phyloP scores from a whole-genome alignment of 2,888 invertebrate species.

The Cantharis lateralis region DNA sequence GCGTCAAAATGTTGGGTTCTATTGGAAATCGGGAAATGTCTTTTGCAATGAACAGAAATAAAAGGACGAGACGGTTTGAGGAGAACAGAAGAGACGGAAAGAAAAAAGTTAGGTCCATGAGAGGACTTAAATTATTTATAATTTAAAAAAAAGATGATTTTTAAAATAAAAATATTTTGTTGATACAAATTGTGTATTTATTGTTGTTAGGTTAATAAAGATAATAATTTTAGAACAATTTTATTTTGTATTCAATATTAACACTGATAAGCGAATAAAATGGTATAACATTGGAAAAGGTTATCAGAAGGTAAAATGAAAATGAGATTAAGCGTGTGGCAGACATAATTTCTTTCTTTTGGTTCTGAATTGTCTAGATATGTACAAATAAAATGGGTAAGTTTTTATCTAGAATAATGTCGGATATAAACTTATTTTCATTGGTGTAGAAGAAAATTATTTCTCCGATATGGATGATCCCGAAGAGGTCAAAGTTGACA shows the following conservation, averaged over 20 bases:
- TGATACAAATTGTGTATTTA: background rate
- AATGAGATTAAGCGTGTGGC: background rate
- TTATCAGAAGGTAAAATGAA: background rate
- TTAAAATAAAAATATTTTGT: too few species aligned
- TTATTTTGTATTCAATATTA: background rate
- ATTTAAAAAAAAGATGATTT: too few species aligned
- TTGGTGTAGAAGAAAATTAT: background rate
- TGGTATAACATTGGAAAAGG: background rate
- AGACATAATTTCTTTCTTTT: background rate
- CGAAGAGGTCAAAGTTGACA: constrained; percentile 14
- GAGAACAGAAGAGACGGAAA: constrained; percentile 70
- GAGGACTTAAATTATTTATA: too few species aligned
- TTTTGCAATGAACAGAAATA: constrained; percentile 67
- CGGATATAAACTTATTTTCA: background rate
- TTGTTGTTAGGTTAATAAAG: background rate
- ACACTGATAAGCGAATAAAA: background rate
- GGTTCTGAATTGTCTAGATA: background rate
- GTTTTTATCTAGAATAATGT: background rate
- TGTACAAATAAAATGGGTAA: background rate
- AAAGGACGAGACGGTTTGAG: constrained; percentile 61
- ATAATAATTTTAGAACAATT: background rate
- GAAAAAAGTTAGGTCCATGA: constrained; percentile 66
- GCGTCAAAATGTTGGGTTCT: constrained; percentile 61
- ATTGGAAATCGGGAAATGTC: constrained; percentile 81
- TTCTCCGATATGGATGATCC: constrained; percentile 15